These are phyloP conservation scores for Oreochromis niloticus DNA, from an alignment of 2,113 vertebrate genomes.

Conservation along the genomic window DNA sequence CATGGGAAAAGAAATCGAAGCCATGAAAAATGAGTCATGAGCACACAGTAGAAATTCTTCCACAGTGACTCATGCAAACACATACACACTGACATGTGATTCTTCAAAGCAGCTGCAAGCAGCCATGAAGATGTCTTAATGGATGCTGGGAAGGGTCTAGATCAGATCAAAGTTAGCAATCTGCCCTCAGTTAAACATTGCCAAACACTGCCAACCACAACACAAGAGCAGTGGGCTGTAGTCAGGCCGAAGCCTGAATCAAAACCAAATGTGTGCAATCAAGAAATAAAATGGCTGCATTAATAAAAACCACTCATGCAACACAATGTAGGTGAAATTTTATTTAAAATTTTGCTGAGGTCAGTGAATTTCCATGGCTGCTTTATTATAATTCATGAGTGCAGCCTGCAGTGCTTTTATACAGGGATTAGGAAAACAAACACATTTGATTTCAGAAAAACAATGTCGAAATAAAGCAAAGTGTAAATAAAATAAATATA, in stretches of 20 bases:
- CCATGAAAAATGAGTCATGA: constrained; percentile 3
- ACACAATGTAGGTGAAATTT: neutral
- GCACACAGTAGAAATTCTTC: constrained; percentile 13
- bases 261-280: neutral
- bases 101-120: constrained; percentile 23
- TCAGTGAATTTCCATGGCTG: neutral
- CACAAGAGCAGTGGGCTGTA: neutral
- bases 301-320: neutral
- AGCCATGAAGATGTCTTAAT: neutral
- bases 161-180: constrained; percentile 24
- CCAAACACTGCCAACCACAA: constrained; percentile 20
- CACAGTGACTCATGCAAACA: constrained; percentile 25
- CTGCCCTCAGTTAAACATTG: neutral
- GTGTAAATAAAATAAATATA: neutral
- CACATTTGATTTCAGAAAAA: neutral
- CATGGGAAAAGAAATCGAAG: neutral
- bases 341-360: neutral
- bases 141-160: constrained; percentile 20
- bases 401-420: neutral
- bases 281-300: neutral
- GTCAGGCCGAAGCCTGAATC: neutral
- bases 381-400: neutral
- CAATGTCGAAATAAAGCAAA: neutral
- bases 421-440: neutral
- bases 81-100: neutral